Conservation (phyloP, 2,888 invertebrate genomes). For the Bimastos eiseni region DNA sequence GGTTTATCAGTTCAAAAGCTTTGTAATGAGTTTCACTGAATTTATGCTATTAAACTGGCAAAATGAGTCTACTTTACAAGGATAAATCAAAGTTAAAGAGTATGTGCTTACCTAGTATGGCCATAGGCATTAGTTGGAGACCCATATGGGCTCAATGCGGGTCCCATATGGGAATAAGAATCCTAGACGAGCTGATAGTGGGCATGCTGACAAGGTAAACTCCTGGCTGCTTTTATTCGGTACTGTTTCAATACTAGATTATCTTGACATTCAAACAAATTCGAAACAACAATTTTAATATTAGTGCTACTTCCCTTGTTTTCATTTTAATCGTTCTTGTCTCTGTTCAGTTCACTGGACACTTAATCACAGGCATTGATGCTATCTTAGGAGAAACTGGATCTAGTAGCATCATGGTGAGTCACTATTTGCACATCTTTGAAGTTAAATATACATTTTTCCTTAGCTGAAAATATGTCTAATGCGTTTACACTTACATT, state of each 20-base stretch:
- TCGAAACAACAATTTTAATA: not conserved
- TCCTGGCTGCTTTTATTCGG: not conserved
- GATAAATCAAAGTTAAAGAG: not conserved
- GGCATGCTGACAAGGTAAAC: no score
- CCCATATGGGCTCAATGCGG: no score
- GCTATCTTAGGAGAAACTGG: slow-evolving; percentile 16
- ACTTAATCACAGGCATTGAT: not conserved
- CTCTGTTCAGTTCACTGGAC: not conserved
- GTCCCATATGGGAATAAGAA: no score
- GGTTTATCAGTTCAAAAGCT: no score
- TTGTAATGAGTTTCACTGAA: not conserved
- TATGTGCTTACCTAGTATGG: no score
- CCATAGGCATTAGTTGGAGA: no score
- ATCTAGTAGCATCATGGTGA: not conserved
- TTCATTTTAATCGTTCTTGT: not conserved
- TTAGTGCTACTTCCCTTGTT: not conserved
- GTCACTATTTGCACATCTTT: not conserved
- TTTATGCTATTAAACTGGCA: not conserved
- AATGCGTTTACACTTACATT: no score
- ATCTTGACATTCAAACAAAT: not conserved
- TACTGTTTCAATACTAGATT: not conserved
- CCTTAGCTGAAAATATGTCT: no score
- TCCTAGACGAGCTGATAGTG: no score
- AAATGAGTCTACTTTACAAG: not conserved
- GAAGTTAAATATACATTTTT: not conserved